A percentile compares a stretch with the other conserved stretches of the same genome.
Conservation (phyloP, 2,113 vertebrate species). For the Okapia johnstoni region DNA sequence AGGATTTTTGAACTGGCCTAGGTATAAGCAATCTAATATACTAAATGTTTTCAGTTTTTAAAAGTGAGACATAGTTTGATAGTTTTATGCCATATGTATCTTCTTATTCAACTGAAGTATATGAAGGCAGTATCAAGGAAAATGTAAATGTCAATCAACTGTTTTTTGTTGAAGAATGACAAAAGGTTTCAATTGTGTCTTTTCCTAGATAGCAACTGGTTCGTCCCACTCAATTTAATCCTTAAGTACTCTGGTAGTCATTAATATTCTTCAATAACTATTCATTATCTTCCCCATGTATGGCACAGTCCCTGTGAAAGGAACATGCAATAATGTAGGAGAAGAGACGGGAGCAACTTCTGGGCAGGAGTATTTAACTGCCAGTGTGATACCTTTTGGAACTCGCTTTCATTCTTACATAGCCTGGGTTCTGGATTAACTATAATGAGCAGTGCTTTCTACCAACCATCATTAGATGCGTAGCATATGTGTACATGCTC, state of each 20-base stretch:
- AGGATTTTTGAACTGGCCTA: neutral
- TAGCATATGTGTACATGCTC: neutral
- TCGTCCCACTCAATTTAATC: neutral
- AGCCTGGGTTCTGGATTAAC: neutral
- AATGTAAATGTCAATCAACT: neutral
- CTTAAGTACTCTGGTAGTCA: neutral
- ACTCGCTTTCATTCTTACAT: neutral
- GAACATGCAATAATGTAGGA: neutral
- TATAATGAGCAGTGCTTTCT: neutral
- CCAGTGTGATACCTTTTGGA: neutral
- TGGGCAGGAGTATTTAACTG: neutral
- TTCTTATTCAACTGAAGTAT: neutral
- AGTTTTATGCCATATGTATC: neutral
- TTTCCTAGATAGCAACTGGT: neutral
- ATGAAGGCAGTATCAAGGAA: neutral
- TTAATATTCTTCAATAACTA: neutral
- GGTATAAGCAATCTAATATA: neutral
- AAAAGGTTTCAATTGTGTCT: neutral
- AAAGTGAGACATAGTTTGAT: neutral
- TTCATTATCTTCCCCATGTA: neutral
- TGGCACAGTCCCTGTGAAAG: neutral
- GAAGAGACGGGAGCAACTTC: neutral
- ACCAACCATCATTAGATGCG: neutral
- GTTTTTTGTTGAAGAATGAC: neutral
- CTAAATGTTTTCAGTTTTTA: neutral